phyloP scores from a whole-genome alignment of 2,888 invertebrate genomes.

The Lordiphosa fenestrarum region DNA sequence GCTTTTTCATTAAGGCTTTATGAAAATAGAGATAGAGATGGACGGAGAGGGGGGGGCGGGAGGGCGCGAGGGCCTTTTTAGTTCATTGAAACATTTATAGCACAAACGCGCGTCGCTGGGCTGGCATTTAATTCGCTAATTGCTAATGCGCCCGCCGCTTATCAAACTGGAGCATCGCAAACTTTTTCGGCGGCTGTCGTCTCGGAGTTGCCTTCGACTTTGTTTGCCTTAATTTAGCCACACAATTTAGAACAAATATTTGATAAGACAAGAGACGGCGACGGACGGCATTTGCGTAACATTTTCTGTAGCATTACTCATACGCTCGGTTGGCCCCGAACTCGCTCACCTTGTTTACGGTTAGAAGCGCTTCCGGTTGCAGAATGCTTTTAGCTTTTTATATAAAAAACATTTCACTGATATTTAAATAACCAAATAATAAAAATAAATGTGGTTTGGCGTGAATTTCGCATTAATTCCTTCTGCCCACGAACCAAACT shows the following conservation, averaged over 20 bases:
- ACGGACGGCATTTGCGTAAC: slow-evolving; percentile 54
- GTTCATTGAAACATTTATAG: slow-evolving; percentile 75
- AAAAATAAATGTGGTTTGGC: not conserved
- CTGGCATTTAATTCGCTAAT: slow-evolving; percentile 72
- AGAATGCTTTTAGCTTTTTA: slow-evolving; percentile 33
- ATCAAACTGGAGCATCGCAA: slow-evolving; percentile 73
- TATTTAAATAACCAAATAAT: not conserved
- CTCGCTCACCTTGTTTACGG: slow-evolving; percentile 45
- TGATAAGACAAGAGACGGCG: slow-evolving; percentile 49
- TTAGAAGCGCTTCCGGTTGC: slow-evolving; percentile 52
- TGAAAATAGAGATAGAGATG: slow-evolving; percentile 14
- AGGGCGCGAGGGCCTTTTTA: slow-evolving; percentile 49
- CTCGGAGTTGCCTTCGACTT: slow-evolving; percentile 2
- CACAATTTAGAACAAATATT: slow-evolving; percentile 73
- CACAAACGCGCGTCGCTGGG: slow-evolving; percentile 37
- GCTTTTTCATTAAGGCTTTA: slow-evolving; percentile 61
- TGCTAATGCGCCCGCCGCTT: slow-evolving; percentile 66
- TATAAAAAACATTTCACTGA: not conserved
- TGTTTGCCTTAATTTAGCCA: slow-evolving; percentile 60
- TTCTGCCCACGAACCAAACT: not conserved
- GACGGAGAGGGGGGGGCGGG: not conserved
- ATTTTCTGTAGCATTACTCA: slow-evolving; percentile 57
- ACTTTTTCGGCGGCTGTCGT: slow-evolving; percentile 45
- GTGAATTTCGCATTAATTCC: slow-evolving; percentile 1
- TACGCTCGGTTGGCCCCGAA: slow-evolving; percentile 44